Base-by-base conservation (phyloP, 2,888 invertebrate genomes). In the Leucoptera coffeella region DNA sequence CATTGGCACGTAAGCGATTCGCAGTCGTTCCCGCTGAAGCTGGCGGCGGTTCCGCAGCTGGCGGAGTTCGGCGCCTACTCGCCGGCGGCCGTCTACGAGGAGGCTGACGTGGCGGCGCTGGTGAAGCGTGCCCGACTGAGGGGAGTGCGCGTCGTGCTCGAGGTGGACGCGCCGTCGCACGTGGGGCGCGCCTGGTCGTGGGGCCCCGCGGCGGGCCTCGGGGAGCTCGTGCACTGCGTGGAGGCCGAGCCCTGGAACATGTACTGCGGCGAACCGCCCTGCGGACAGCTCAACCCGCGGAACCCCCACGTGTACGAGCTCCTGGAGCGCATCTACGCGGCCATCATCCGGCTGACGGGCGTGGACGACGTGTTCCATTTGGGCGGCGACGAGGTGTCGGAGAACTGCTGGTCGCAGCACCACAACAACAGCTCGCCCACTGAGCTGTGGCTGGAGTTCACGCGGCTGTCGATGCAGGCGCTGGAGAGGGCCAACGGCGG, bases 1-100 rank as follows among this genome's bases (percentile, higher is more conserved):
- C 94, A 95, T 46, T 94, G 94, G 94, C 88, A 90, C 44, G 73
- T 87, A 15, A 83, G 83, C 4, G 95, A 95, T 52, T 89, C 92
- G 9, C 92, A 94, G 51, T 90, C 92, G 36, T 94, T 94, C 56
- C 94, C 95, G 1, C 82, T 89, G 49, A 78, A 82, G 33, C 77
- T 88, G 3, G 77, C 78, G 13, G 73, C 78, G 33, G 82, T 80
- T 28, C 90, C 90, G 1, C 80, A 86, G 47, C 62, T 91, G 47
- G 82, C 87, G 0, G 76, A 80, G 34, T 82, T 84, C 50, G 95
- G 96, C 12, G 89, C 94, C 1, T 89, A 88, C 48, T 83, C 87
- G 2, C 83, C 86, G 26, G 82, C 83, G 11, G 79, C 82, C 35
- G 74, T 83, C 9, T 88, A 90, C 45, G 77, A 81, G 1, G 65